Percentiles rank a stretch among this genome's conserved stretches.
These are phyloP conservation scores for Anoura caudifer DNA, from an alignment of 2,113 vertebrate species.

Conservation along the genomic window DNA sequence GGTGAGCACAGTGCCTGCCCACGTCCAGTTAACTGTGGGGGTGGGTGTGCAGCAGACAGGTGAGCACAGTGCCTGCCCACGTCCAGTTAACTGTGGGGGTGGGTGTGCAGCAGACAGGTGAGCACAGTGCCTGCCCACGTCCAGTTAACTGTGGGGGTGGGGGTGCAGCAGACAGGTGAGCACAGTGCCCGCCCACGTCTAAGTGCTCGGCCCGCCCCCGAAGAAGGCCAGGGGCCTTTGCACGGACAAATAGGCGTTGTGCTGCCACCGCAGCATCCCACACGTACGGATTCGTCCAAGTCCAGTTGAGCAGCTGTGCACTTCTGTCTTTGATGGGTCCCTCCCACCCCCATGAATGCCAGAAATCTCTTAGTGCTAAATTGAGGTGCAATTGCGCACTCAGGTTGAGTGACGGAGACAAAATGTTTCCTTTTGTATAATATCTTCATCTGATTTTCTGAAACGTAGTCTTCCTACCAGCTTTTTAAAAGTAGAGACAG, in stretches of 20 bases:
- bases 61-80: no score
- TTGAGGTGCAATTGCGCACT: background rate
- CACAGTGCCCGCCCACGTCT: rapidly evolving
- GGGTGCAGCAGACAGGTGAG: background rate
- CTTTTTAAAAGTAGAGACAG: background rate
- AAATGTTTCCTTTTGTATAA: background rate
- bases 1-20: background rate
- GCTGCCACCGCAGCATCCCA: background rate
- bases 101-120: background rate
- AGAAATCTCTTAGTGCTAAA: background rate
- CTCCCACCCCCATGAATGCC: background rate
- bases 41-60: background rate
- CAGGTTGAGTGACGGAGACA: background rate
- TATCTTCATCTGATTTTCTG: background rate
- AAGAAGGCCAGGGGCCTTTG: background rate
- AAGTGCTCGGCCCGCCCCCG: rapidly evolving
- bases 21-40: background rate
- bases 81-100: background rate
- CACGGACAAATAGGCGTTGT: no score
- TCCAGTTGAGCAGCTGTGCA: no score
- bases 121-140: rapidly evolving
- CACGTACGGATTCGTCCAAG: background rate
- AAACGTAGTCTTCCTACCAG: background rate
- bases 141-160: no score
- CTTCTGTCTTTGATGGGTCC: background rate